These are phyloP conservation scores for Luperina nickerlii DNA, from an alignment of 2,888 invertebrate species.

Conservation along the genomic window DNA sequence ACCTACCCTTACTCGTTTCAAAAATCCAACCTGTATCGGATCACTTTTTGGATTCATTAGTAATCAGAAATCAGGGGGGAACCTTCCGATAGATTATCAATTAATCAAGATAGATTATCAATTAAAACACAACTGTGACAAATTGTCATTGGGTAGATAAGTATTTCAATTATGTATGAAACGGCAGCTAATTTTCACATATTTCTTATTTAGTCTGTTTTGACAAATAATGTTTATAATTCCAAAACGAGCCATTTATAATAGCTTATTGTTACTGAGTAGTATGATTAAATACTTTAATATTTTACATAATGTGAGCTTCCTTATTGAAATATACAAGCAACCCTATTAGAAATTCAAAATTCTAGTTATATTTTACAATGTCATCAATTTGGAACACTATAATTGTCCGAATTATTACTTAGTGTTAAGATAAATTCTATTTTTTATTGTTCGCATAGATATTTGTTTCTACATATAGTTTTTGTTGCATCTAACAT, in stretches of 20 bases:
- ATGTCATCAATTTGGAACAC: constrained; percentile 26
- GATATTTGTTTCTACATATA: constrained; percentile 20
- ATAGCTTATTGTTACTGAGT: constrained; percentile 39
- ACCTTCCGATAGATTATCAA: no score
- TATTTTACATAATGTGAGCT: constrained; percentile 19
- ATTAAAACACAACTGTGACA: neutral
- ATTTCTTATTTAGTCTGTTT: neutral
- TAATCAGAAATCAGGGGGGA: neutral
- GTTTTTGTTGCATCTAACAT: constrained; percentile 33
- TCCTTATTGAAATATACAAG: constrained; percentile 42
- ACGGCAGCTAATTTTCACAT: neutral
- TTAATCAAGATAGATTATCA: no score
- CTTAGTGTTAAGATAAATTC: constrained; percentile 13
- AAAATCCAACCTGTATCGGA: no score
- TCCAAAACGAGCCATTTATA: constrained; percentile 53
- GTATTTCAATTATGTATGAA: neutral
- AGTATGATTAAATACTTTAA: constrained; percentile 31
- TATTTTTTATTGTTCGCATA: constrained; percentile 45
- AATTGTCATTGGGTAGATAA: neutral
- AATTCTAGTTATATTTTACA: constrained; percentile 25
- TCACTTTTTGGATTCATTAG: no score
- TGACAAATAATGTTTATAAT: neutral
- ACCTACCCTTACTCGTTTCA: no score
- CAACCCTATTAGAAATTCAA: constrained; percentile 24
- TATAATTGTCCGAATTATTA: constrained; percentile 25